Percentiles rank a stretch among this genome's conserved stretches.
Conservation (phyloP, 1,140 invertebrate species). For the Drosophila ananassae region DNA sequence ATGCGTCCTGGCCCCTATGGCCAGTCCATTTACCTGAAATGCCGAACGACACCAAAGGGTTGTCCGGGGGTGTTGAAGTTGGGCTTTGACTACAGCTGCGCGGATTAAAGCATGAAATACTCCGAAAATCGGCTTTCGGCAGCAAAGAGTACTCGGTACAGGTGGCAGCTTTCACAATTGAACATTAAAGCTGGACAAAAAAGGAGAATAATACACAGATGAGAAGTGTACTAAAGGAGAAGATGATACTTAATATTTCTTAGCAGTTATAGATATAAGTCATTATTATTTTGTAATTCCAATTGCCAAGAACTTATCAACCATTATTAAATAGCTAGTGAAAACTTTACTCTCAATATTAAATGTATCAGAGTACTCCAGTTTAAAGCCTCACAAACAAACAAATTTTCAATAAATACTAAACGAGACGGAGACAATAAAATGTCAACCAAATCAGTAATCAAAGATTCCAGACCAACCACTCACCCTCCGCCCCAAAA, state of each 20-base stretch:
- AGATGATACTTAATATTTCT: background rate
- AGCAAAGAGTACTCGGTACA: slow-evolving; percentile 49
- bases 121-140: slow-evolving; percentile 58
- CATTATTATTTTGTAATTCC: background rate
- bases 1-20: slow-evolving; percentile 46
- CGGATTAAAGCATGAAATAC: slow-evolving; percentile 74
- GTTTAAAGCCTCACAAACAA: slow-evolving; percentile 30
- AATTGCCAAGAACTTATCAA: no score
- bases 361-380: slow-evolving; percentile 9
- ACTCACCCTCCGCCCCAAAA: slow-evolving; percentile 9
- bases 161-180: slow-evolving; percentile 22
- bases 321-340: background rate
- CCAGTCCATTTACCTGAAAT: slow-evolving; percentile 60
- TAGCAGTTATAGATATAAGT: background rate
- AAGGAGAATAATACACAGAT: background rate
- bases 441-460: slow-evolving; percentile 69
- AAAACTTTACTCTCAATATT: background rate
- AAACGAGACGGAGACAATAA: slow-evolving; percentile 73
- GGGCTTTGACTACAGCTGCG: slow-evolving; percentile 65
- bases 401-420: slow-evolving; percentile 79
- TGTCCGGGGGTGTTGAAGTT: slow-evolving; percentile 6
- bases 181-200: slow-evolving; percentile 27
- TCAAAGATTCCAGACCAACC: slow-evolving; percentile 31
- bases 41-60: background rate
- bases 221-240: background rate